phyloP scores from a whole-genome alignment of 1,140 invertebrate genomes.

The honey bee (Apis mellifera) region DNA sequence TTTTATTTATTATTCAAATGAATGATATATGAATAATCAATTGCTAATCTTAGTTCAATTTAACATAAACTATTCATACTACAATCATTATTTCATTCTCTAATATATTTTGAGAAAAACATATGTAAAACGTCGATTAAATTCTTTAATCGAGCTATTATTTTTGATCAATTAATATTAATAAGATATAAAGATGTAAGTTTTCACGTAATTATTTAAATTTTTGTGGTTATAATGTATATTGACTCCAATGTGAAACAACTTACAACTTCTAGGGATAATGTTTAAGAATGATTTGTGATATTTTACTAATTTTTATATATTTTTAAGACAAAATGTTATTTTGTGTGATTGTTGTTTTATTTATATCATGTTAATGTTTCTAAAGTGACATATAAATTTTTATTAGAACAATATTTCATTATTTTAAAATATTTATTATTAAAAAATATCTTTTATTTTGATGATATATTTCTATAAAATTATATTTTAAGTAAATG shows the following conservation, averaged over 20 bases:
- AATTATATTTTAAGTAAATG: too few relatives aligned
- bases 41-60: constrained; percentile 1
- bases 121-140: constrained; percentile 47
- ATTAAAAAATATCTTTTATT: background rate
- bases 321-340: background rate
- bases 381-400: background rate
- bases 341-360: background rate
- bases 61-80: constrained; percentile 43
- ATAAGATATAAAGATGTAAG: constrained; percentile 62
- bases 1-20: background rate
- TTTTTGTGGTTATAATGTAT: constrained; percentile 36
- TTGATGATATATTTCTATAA: background rate
- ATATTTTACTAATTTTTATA: background rate
- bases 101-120: constrained; percentile 26
- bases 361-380: background rate
- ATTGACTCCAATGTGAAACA: too few relatives aligned
- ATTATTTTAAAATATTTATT: background rate
- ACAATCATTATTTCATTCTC: constrained; percentile 61
- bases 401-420: background rate
- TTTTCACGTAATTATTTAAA: constrained; percentile 49
- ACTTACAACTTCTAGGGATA: too few relatives aligned
- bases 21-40: background rate
- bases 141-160: constrained; percentile 60
- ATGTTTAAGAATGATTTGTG: too few relatives aligned
- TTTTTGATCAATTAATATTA: constrained; percentile 62